A percentile compares a stretch with the other conserved stretches of the same genome.
Evolutionary conservation across 2,797 vertebrate species (phyloP).

Genomic region (Aphelocoma californica): DNA sequence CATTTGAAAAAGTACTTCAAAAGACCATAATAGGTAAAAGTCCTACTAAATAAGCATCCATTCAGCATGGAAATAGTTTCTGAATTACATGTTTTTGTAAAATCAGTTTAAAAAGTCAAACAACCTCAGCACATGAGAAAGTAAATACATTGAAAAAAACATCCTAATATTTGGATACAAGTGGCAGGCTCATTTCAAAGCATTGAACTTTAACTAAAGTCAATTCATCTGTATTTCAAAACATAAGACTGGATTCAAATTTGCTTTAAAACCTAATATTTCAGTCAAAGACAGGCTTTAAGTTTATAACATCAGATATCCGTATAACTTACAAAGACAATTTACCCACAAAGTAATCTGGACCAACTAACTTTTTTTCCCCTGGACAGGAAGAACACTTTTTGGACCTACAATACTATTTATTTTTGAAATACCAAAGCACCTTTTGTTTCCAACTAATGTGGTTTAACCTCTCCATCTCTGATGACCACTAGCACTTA

Average conservation of each 20-base stretch:
- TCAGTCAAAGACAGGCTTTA: neutral
- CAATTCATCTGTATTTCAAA: constrained; percentile 2
- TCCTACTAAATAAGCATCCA: neutral
- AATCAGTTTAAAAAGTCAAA: neutral
- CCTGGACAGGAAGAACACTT: neutral
- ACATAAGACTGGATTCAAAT: neutral
- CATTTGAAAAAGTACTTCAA: neutral
- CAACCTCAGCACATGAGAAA: neutral
- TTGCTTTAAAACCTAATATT: neutral
- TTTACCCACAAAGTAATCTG: neutral
- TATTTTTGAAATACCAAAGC: neutral
- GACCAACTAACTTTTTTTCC: neutral
- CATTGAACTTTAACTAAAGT: neutral
- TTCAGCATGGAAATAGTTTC: neutral
- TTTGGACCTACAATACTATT: neutral
- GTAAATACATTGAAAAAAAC: neutral
- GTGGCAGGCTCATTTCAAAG: neutral
- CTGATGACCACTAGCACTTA: constrained; percentile 26
- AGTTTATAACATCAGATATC: neutral
- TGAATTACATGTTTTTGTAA: neutral
- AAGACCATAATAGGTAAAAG: neutral
- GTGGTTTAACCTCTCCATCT: constrained; percentile 16
- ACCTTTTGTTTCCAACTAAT: neutral
- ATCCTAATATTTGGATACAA: neutral
- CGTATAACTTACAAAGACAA: neutral